These are phyloP conservation scores for Malacosoma neustria DNA, from an alignment of 2,888 invertebrate species.

Conservation along the genomic window DNA sequence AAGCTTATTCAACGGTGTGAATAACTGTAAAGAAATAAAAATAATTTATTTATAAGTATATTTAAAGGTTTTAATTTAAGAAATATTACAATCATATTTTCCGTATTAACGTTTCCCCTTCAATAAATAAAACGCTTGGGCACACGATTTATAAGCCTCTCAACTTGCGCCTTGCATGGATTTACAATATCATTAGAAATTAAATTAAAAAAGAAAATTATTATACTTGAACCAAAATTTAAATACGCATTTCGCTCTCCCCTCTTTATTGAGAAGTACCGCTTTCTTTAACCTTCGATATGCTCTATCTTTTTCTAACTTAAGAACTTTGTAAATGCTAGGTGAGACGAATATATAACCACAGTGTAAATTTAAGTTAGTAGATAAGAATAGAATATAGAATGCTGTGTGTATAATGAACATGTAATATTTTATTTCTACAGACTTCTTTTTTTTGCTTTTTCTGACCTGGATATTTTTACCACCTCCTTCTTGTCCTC, in stretches of 20 bases:
- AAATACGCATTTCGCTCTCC: constrained; percentile 69
- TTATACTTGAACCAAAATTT: constrained; percentile 71
- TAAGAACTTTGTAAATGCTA: constrained; percentile 13
- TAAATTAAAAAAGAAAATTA: constrained; percentile 74
- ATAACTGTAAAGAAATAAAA: too few species aligned
- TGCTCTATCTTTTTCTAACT: constrained; percentile 29
- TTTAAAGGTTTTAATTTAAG: too few species aligned
- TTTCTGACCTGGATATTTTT: too few species aligned
- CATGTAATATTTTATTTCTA: too few species aligned
- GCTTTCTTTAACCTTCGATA: constrained; percentile 46
- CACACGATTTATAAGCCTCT: constrained; percentile 34
- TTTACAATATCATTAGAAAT: constrained; percentile 60
- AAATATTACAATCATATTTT: too few species aligned
- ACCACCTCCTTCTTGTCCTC: too few species aligned
- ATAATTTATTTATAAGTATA: too few species aligned
- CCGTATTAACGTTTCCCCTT: background rate
- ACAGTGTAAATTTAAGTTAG: background rate
- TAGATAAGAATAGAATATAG: too few species aligned
- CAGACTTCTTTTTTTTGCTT: too few species aligned
- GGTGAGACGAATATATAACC: constrained; percentile 30
- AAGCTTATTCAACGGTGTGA: too few species aligned
- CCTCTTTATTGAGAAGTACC: constrained; percentile 68
- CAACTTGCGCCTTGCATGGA: constrained; percentile 37
- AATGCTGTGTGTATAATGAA: too few species aligned
- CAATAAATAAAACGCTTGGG: constrained; percentile 2